Conservation (phyloP, 2,888 invertebrate genomes). For the Halictus quadricinctus region DNA sequence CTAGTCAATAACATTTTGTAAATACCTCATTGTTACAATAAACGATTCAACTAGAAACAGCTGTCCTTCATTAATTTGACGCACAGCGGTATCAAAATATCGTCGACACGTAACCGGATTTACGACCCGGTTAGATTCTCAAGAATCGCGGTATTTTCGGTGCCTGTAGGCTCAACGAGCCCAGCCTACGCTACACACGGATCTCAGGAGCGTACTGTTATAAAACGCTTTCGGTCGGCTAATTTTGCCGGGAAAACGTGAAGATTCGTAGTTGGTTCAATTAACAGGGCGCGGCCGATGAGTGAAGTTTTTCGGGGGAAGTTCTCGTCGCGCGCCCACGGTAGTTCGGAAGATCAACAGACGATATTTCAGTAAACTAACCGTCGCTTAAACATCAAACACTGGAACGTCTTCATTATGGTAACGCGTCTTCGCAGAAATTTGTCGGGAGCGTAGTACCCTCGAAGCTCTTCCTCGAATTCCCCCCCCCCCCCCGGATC, state of each 20-base stretch:
- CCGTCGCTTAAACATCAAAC: conserved; percentile 22
- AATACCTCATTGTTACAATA: no score
- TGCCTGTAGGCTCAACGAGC: no score
- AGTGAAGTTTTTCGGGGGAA: not conserved
- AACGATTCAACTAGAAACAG: no score
- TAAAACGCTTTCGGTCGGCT: not conserved
- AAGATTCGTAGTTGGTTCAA: not conserved
- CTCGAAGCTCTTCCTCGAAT: conserved; percentile 32
- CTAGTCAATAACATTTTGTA: no score
- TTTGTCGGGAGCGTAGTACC: conserved; percentile 1
- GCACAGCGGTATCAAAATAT: no score
- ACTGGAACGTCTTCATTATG: conserved; percentile 27
- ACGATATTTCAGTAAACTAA: conserved; percentile 29
- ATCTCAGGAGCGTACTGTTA: no score
- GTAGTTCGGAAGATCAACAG: conserved; percentile 21
- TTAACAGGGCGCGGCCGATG: not conserved
- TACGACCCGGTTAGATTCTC: no score
- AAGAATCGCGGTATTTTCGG: no score
- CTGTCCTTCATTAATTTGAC: no score
- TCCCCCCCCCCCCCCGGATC: conserved; percentile 11
- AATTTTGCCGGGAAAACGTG: not conserved
- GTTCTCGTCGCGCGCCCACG: not conserved
- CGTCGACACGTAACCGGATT: no score
- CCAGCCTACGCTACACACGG: no score
- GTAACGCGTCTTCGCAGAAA: conserved; percentile 24